Base-by-base conservation (phyloP, 2,888 invertebrate species). In the Pachydiplax longipennis region DNA sequence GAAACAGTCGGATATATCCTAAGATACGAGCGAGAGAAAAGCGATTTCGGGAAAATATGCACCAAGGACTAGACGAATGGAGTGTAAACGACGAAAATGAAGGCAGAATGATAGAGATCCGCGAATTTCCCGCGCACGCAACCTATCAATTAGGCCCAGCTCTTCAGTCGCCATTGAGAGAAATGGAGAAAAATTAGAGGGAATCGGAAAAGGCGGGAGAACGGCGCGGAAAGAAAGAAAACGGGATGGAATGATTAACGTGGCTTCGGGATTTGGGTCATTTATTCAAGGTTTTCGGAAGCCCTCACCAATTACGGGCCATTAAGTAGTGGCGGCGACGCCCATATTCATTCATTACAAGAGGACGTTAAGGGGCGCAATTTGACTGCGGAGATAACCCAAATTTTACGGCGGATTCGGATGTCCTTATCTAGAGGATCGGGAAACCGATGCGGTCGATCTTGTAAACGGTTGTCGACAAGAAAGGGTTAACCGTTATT, bases 211-310 rank as follows among this genome's bases (percentile, higher is more conserved):
- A 44, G 90, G 91, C 73, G 73, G 80, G 73, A 31, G 18, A 31
- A 0, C 53, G 80, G 25, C n/a, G 61, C 37, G 53, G 81, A 37
- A 37, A n/a, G 90, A 35, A 37, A 48, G 90, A 25, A 44, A 81
- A 25, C 58, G 40, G 22, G 53, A 48, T 18, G 90, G 87, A 37
- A 87, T 87, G 87, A 87, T 87, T 61, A 87, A 87, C 87, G 87
- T 87, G 87, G 37, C 48, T 87, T 87, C 37, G 87, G 65, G 87
- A 87, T 87, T 87, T 87, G 61, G 87, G 65, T 61, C 87, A 87
- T 61, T 87, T 87, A 40, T 53, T 18, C 58, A 37, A 35, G 61
- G 87, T 58, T 37, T 18, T 35, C 22, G 61, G 87, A 61, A 87
- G 58, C 48, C 35, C 35, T 18, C 1, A 15, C 65, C 87, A 87